Percentiles rank a stretch among this genome's conserved stretches.
Conservation (phyloP, 2,888 invertebrate genomes). For the Ormyrus pomaceus region DNA sequence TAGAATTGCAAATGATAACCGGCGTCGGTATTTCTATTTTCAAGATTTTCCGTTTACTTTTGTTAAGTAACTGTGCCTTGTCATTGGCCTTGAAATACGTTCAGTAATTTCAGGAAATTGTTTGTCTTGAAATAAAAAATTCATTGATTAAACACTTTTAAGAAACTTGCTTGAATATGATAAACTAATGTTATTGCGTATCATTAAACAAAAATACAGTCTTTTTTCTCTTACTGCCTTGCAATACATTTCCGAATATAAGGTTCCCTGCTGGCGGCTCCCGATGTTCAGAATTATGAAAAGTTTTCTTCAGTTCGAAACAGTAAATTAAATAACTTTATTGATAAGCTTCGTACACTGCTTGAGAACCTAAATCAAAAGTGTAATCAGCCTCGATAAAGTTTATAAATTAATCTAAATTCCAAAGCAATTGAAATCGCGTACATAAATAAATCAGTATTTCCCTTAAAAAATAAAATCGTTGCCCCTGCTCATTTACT, state of each 20-base stretch:
- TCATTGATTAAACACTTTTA: not conserved
- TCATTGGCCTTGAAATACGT: slow-evolving; percentile 25
- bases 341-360: not conserved
- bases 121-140: not conserved
- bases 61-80: slow-evolving; percentile 10
- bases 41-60: not conserved
- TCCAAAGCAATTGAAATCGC: not conserved
- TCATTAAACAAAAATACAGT: slow-evolving; percentile 4
- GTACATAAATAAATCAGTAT: too few relatives aligned
- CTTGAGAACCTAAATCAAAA: not conserved
- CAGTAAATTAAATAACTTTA: not conserved
- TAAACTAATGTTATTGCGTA: too few relatives aligned
- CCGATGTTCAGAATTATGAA: not conserved
- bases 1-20: slow-evolving; percentile 9
- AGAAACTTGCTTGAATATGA: too few relatives aligned
- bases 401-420: not conserved
- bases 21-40: not conserved
- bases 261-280: too few relatives aligned
- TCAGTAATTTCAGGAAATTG: not conserved
- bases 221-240: not conserved
- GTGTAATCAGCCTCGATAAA: not conserved
- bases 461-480: too few relatives aligned
- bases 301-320: not conserved
- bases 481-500: too few relatives aligned
- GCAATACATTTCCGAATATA: too few relatives aligned